phyloP scores from a whole-genome alignment of 2,797 vertebrate genomes.

The Anableps anableps region DNA sequence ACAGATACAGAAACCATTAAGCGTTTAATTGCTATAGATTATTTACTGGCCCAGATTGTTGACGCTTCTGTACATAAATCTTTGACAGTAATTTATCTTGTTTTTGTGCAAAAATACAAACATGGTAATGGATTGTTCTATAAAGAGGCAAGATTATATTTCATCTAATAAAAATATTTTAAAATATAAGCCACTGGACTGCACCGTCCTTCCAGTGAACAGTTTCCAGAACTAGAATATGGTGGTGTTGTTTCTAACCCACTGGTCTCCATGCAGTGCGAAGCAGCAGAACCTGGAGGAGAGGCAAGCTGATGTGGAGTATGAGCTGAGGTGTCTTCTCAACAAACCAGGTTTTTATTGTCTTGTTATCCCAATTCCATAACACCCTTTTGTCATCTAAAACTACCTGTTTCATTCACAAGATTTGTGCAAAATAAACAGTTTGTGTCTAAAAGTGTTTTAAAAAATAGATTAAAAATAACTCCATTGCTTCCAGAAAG shows the following conservation, averaged over 20 bases:
- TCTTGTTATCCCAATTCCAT: background rate
- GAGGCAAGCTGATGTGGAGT: constrained; percentile 95
- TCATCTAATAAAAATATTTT: background rate
- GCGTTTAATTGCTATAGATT: background rate
- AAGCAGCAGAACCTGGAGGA: constrained; percentile 98
- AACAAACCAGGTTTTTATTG: constrained; percentile 92
- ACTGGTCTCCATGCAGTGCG: constrained; percentile 75
- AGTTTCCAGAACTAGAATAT: background rate
- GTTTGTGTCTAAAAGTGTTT: background rate
- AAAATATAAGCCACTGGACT: too few relatives aligned
- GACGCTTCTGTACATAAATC: background rate
- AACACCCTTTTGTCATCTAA: too few relatives aligned
- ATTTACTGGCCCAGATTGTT: background rate
- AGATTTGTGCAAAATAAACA: background rate
- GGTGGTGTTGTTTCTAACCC: background rate
- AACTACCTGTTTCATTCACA: background rate
- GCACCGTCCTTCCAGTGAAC: too few relatives aligned
- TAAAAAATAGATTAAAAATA: too few relatives aligned
- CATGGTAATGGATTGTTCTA: background rate
- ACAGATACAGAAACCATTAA: background rate
- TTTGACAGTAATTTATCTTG: background rate
- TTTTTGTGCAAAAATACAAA: background rate
- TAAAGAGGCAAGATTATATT: background rate
- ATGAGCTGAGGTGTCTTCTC: constrained; percentile 94
- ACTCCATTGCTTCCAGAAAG: too few relatives aligned